Evolutionary conservation across 2,888 invertebrate genomes (phyloP).

Genomic region (Chrysolina oricalcia): DNA sequence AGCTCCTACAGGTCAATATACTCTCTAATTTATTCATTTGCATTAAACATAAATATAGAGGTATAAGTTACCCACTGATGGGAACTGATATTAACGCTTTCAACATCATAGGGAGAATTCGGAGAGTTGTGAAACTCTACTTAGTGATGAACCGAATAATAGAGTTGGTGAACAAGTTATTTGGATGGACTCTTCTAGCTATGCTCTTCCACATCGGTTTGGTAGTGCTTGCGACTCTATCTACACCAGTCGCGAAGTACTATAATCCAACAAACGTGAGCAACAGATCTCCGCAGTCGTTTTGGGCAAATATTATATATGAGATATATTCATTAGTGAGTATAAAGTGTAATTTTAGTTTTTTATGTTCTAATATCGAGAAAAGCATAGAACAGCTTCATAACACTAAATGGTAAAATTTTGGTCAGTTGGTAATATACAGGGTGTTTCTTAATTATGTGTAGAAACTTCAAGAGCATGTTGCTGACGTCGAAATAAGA

Average conservation of each 20-base stretch:
- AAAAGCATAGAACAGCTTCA: too few relatives aligned
- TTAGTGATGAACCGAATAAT: constrained; percentile 2
- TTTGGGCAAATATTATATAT: not conserved
- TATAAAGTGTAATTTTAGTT: not conserved
- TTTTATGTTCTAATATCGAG: too few relatives aligned
- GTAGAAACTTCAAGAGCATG: too few relatives aligned
- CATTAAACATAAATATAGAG: constrained; percentile 9
- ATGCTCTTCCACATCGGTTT: not conserved
- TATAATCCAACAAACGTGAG: not conserved
- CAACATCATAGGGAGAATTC: constrained; percentile 2
- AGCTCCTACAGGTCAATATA: not conserved
- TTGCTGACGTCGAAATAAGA: too few relatives aligned
- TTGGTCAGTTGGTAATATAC: too few relatives aligned
- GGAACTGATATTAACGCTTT: not conserved
- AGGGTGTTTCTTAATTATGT: too few relatives aligned
- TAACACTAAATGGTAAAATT: too few relatives aligned
- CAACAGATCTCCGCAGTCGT: not conserved
- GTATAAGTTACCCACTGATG: constrained; percentile 14
- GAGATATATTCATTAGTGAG: not conserved
- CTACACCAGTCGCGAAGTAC: not conserved
- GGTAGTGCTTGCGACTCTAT: not conserved
- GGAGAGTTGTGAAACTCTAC: constrained; percentile 14
- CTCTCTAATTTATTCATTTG: constrained; percentile 9
- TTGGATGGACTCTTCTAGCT: constrained; percentile 14
- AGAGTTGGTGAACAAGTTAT: constrained; percentile 10